Evolutionary conservation across 2,888 invertebrate genomes (phyloP), one percentile per base, ranked within the genome.

Genomic region (Andrena minutula): DNA sequence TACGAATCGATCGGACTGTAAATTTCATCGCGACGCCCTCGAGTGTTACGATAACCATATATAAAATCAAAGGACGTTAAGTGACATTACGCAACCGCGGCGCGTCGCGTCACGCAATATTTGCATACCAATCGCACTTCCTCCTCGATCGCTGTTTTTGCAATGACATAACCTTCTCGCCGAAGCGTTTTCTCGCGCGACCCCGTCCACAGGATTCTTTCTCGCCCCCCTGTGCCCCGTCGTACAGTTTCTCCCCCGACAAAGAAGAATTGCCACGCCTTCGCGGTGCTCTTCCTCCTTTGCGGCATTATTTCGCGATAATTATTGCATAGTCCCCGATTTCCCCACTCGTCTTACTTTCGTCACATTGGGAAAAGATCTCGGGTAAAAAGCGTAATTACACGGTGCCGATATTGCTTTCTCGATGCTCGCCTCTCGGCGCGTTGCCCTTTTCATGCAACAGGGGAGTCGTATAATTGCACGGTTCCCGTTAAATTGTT

Each of bases 101-200:
- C 60, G 47, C 30, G 66, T 73, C 73, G 16, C 47, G 20, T 70
- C 76, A 56, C 76, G 64, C 71, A 65, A 69, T 74, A 83, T 83
- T 82, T 82, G 65, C 83, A 82, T 82, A 70, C 73, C 82, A 64
- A 77, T 82, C 70, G 77, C n/a, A 69, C 63, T 69, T 73, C 76
- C 72, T 41, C 26, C 51, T 53, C 26, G 82, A 70, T 63, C 77
- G 70, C 30, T 70, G 47, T 73, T 70, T 81, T 60, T 61, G 49
- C 20, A 30, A 41, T 77, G 77, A 77, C 82, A 61, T 77, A 82
- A 83, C 82, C 30, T n/a, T 56, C 74, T 56, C 20, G 32, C 23
- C 35, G 16, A 1, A 63, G 23, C n/a, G 70, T 74, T 35, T 47
- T 61, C 64, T 35, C 41, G 58, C 12, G n/a, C 5, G 23, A 61